Evolutionary conservation across 2,888 invertebrate genomes (phyloP).

Genomic region (Rambutsinella grinnellia): DNA sequence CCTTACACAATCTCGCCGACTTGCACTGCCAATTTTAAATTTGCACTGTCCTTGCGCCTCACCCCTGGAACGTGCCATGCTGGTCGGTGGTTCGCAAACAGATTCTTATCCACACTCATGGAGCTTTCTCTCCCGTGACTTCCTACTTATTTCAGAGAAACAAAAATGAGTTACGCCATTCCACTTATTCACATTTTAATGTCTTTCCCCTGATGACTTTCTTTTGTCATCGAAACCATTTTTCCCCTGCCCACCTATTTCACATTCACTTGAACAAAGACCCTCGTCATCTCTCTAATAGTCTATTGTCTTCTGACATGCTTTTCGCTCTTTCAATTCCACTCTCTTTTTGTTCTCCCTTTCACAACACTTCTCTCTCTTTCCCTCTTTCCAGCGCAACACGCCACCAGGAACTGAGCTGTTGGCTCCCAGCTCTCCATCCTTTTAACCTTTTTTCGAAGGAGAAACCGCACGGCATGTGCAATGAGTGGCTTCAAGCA

Average conservation of each 20-base stretch:
- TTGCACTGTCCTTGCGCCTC: not conserved
- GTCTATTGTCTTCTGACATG: not conserved
- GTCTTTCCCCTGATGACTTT: too few species aligned
- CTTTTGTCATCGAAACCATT: too few species aligned
- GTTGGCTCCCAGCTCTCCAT: conserved; percentile 21
- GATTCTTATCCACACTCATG: not conserved
- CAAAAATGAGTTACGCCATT: not conserved
- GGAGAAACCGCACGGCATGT: conserved; percentile 25
- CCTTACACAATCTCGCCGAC: not conserved
- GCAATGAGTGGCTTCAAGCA: conserved; percentile 2
- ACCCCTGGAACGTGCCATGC: conserved; percentile 58
- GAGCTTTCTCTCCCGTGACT: not conserved
- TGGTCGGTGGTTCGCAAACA: not conserved
- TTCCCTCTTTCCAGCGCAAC: conserved; percentile 16
- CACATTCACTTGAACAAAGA: too few species aligned
- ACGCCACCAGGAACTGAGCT: conserved; percentile 41
- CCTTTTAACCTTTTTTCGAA: conserved; percentile 21
- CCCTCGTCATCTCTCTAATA: too few species aligned
- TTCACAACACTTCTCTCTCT: not conserved
- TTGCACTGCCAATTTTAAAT: not conserved
- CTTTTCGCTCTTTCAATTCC: not conserved
- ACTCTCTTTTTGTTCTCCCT: not conserved
- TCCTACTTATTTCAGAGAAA: too few species aligned
- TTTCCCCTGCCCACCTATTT: too few species aligned
- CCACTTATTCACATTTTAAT: too few species aligned